phyloP scores from a whole-genome alignment of 2,797 vertebrate genomes.

The Notolepis coatsorum region DNA sequence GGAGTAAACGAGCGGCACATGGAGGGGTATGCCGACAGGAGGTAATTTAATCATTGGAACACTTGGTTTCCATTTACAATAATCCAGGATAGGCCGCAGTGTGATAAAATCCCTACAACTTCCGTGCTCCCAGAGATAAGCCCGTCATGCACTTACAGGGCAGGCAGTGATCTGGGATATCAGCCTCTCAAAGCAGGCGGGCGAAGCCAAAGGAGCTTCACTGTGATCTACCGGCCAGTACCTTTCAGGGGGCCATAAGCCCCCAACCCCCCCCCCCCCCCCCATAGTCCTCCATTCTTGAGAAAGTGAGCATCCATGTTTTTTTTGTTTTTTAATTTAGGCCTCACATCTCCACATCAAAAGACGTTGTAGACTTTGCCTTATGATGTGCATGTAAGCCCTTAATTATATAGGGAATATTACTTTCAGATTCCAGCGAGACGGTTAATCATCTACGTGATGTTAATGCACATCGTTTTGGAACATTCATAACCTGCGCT shows the following conservation, averaged over 20 bases:
- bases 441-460: constrained; percentile 76
- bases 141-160: constrained; percentile 75
- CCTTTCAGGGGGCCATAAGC: constrained; percentile 60
- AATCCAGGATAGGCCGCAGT: constrained; percentile 69
- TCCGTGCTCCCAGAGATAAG: constrained; percentile 78
- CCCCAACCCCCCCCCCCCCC: constrained; percentile 55
- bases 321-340: constrained; percentile 66
- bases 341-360: constrained; percentile 74
- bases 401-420: constrained; percentile 73
- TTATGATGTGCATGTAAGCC: constrained; percentile 76
- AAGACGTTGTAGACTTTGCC: constrained; percentile 63
- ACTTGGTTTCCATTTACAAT: constrained; percentile 75
- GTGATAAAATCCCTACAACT: constrained; percentile 81
- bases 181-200: constrained; percentile 77
- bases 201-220: constrained; percentile 71
- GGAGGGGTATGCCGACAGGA: constrained; percentile 57
- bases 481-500: constrained; percentile 55
- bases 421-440: constrained; percentile 63
- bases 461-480: constrained; percentile 43
- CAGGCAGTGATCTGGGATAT: constrained; percentile 80
- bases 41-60: constrained; percentile 53
- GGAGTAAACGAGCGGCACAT: constrained; percentile 17
- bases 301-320: constrained; percentile 36
- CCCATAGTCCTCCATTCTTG: constrained; percentile 56
- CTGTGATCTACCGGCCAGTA: constrained; percentile 61